Base-by-base conservation (phyloP, 2,888 invertebrate species). In the Horisme vitalbata region DNA sequence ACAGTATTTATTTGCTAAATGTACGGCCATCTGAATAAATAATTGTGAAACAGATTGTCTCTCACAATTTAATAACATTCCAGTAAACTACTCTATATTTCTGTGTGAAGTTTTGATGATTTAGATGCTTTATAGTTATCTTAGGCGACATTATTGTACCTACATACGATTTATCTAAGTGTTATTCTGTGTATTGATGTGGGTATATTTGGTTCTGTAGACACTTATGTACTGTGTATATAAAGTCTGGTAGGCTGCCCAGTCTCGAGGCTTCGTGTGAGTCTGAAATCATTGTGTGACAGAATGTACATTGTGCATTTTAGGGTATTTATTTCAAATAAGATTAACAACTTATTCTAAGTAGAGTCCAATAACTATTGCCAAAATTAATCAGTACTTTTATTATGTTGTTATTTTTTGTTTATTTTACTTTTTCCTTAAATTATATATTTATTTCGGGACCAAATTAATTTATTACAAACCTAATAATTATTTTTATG, bases 381-480 rank as follows among this genome's bases (percentile, higher is more conserved):
- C 88, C 89, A 88, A 88, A 89, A 87, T 88, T 85, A 71, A 83
- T 79, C 84, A 85, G 81, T 86, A 83, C 77, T 84, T 83, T 79
- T 79, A 71, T 78, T 83, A 79, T 83, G 79, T 86, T 85, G 78
- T 75, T 83, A 83, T 78, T 74, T 72, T 80, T 79, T 74, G 69
- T 47, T 49, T 70, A 71, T 79, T 78, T 74, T 70, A 68, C 74
- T 79, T 80, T 76, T 80, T 75, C 71, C 65, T 83, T 83, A 83
- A 79, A 81, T 82, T 83, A 81, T 86, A 81, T 83, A 87, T 87
- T 88, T 87, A 88, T 90, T 87, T 88, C 76, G 89, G 88, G 90
- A 90, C 85, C 86, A 90, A 90, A 89, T 86, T 86, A 85, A 85
- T 88, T 89, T 89, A 88, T 89, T 88, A 79, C 79, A 71, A 83